These are phyloP conservation scores for Sebastes trivittatus DNA, from an alignment of 2,797 vertebrate genomes.

Conservation along the genomic window DNA sequence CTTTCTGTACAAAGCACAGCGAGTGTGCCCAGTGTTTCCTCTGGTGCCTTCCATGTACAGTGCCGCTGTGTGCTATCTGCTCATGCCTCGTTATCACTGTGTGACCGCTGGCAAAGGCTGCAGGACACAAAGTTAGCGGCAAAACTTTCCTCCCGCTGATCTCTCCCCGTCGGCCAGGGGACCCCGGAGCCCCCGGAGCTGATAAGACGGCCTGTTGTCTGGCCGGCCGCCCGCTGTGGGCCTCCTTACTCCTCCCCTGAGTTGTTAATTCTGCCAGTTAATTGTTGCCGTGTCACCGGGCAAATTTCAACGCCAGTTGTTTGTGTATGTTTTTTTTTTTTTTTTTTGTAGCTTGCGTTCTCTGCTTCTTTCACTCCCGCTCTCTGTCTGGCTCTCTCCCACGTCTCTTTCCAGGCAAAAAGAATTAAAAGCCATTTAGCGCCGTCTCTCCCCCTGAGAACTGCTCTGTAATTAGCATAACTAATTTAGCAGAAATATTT, in stretches of 20 bases:
- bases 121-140: conserved; percentile 57
- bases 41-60: conserved; percentile 14
- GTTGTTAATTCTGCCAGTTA: conserved; percentile 56
- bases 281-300: conserved; percentile 59
- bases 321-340: conserved; percentile 50
- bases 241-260: conserved; percentile 25
- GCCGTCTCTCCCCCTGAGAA: conserved; percentile 76
- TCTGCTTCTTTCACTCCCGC: conserved; percentile 34
- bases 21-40: conserved; percentile 21
- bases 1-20: background rate
- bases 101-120: conserved; percentile 67
- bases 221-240: conserved; percentile 38
- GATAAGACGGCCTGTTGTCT: conserved; percentile 68
- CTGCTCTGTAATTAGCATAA: conserved; percentile 85
- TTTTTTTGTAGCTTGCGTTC: conserved; percentile 11
- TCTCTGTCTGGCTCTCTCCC: conserved; percentile 64
- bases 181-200: conserved; percentile 36
- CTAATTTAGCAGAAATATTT: conserved; percentile 87
- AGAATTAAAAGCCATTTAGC: conserved; percentile 86
- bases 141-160: conserved; percentile 43
- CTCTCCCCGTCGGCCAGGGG: conserved; percentile 14
- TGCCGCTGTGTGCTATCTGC: conserved; percentile 39
- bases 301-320: conserved; percentile 48
- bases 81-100: conserved; percentile 47
- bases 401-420: conserved; percentile 79